phyloP scores from a whole-genome alignment of 2,797 vertebrate species.

The Microctenopoma stevenorrisi region DNA sequence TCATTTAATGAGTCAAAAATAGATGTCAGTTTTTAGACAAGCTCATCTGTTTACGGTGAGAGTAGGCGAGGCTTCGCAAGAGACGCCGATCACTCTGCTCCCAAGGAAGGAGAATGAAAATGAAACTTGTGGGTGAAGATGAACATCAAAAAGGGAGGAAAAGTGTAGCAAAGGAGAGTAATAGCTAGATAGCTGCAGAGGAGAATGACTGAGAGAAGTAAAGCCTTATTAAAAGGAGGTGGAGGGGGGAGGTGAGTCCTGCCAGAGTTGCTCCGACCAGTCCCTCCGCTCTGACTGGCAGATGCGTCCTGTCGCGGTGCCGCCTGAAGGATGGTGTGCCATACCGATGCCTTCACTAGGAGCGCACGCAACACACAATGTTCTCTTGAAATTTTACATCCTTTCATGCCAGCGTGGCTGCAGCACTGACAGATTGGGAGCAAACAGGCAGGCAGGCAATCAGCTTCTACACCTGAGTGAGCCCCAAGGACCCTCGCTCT shows the following conservation, averaged over 20 bases:
- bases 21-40: slow-evolving; percentile 28
- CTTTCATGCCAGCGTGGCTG: slow-evolving; percentile 59
- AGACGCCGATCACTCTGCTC: slow-evolving; percentile 9
- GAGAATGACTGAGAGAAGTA: slow-evolving; percentile 27
- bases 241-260: slow-evolving; percentile 43
- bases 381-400: slow-evolving; percentile 56
- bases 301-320: slow-evolving; percentile 73
- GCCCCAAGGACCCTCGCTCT: slow-evolving; percentile 64
- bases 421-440: slow-evolving; percentile 84
- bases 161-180: slow-evolving; percentile 10
- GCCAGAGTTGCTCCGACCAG: slow-evolving; percentile 49
- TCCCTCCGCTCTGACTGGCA: slow-evolving; percentile 65
- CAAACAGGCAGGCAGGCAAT: slow-evolving; percentile 83
- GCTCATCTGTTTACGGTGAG: slow-evolving; percentile 35
- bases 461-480: slow-evolving; percentile 82
- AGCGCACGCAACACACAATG: slow-evolving; percentile 33
- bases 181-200: slow-evolving; percentile 29
- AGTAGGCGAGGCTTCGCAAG: slow-evolving; percentile 28
- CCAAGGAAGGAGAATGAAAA: slow-evolving; percentile 10
- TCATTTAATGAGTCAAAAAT: slow-evolving; percentile 40
- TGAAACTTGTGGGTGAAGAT: slow-evolving; percentile 23
- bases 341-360: slow-evolving; percentile 38
- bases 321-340: slow-evolving; percentile 72
- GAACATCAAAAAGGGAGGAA: slow-evolving; percentile 4
- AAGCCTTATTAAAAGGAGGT: slow-evolving; percentile 46